A percentile compares a stretch with the other conserved stretches of the same genome.
Evolutionary conservation across 2,888 invertebrate genomes (phyloP).

Genomic region (Caenorhabditis wallacei): DNA sequence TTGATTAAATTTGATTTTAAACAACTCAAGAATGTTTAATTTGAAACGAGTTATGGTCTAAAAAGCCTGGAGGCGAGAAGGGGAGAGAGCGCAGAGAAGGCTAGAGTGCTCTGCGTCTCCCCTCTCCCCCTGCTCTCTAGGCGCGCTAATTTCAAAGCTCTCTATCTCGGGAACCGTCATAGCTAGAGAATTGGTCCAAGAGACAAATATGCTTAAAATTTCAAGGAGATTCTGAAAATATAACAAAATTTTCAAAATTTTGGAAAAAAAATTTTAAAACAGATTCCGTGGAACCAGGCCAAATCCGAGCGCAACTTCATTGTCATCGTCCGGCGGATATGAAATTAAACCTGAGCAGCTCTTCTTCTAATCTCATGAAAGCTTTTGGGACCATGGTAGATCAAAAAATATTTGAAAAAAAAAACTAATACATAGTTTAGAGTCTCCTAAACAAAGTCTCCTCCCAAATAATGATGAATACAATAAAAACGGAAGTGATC

Average conservation of each 20-base stretch:
- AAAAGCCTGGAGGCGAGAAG: no score
- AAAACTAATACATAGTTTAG: constrained; percentile 19
- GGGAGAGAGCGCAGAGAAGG: no score
- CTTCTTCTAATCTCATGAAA: constrained; percentile 46
- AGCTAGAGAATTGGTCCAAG: neutral
- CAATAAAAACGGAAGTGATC: constrained; percentile 29
- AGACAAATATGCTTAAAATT: neutral
- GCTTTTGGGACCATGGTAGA: constrained; percentile 28
- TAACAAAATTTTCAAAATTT: neutral
- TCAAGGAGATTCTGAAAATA: neutral
- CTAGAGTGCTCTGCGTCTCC: constrained; percentile 1
- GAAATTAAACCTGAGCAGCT: constrained; percentile 50
- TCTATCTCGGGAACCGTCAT: no score
- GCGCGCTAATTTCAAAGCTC: no score
- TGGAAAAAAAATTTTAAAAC: neutral
- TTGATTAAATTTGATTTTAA: neutral
- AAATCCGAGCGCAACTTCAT: constrained; percentile 40
- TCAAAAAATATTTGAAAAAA: no score
- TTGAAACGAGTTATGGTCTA: neutral
- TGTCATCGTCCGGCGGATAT: constrained; percentile 35
- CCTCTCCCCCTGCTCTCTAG: neutral
- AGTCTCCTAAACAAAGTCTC: constrained; percentile 40
- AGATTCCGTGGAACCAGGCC: constrained; percentile 26
- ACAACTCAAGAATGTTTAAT: neutral
- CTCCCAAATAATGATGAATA: constrained; percentile 24